Conservation (phyloP, 2,797 vertebrate genomes). For the Sphaeramia orbicularis region DNA sequence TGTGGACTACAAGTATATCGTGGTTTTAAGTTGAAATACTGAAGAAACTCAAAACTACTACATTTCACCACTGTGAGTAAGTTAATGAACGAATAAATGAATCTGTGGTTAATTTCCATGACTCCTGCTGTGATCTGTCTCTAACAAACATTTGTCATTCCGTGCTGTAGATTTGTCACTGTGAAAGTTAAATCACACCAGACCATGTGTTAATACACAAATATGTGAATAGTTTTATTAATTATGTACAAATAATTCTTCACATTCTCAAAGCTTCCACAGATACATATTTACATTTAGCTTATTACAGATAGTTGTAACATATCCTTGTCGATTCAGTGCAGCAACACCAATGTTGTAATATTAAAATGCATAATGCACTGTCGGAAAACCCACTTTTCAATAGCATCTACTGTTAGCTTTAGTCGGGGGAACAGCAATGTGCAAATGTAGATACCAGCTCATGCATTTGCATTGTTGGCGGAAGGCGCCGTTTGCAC, state of each 20-base stretch:
- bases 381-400: slow-evolving; percentile 13
- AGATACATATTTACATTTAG: slow-evolving; percentile 38
- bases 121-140: too few species aligned
- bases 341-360: slow-evolving; percentile 20
- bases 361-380: slow-evolving; percentile 1
- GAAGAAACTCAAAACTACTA: too few species aligned
- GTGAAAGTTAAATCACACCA: too few species aligned
- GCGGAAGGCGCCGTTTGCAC: slow-evolving; percentile 32
- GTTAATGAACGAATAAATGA: slow-evolving; percentile 37
- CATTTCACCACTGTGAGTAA: background rate
- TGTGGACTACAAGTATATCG: too few species aligned
- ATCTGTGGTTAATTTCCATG: background rate
- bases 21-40: too few species aligned
- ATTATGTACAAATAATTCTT: slow-evolving; percentile 30
- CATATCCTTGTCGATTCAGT: slow-evolving; percentile 16
- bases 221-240: slow-evolving; percentile 43
- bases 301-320: slow-evolving; percentile 54
- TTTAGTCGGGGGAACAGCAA: slow-evolving; percentile 38
- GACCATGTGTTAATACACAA: background rate
- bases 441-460: slow-evolving; percentile 16
- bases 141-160: too few species aligned
- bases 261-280: slow-evolving; percentile 4
- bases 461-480: slow-evolving; percentile 21
- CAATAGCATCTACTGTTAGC: slow-evolving; percentile 9
- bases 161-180: too few species aligned